These are phyloP conservation scores for Cylloceria caligata DNA, from an alignment of 2,888 invertebrate species.

Conservation along the genomic window DNA sequence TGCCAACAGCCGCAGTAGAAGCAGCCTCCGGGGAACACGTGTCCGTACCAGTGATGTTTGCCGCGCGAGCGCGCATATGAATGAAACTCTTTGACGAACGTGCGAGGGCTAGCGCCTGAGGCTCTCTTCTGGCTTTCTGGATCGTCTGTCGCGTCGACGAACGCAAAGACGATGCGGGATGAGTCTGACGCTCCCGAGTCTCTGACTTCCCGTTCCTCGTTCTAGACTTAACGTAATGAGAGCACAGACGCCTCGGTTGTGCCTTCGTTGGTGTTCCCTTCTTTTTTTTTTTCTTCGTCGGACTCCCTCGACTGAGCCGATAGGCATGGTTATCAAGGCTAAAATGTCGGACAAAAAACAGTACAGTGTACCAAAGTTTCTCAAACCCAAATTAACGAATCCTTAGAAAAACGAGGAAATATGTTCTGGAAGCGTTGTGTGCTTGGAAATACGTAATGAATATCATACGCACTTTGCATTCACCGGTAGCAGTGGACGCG, in stretches of 20 bases:
- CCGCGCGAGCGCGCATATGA: slow-evolving; percentile 74
- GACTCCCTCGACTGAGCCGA: slow-evolving; percentile 19
- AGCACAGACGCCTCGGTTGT: slow-evolving; percentile 54
- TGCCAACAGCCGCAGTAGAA: slow-evolving; percentile 59
- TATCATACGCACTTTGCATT: slow-evolving; percentile 60
- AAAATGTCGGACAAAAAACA: slow-evolving; percentile 28
- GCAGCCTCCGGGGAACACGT: slow-evolving; percentile 74
- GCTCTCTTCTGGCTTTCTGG: slow-evolving; percentile 18
- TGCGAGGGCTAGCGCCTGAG: slow-evolving; percentile 29
- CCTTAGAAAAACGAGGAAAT: slow-evolving; percentile 36
- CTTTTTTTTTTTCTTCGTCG: slow-evolving; percentile 27
- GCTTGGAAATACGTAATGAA: slow-evolving; percentile 63
- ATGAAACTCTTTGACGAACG: slow-evolving; percentile 73
- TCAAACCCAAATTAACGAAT: slow-evolving; percentile 50
- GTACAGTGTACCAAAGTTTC: slow-evolving; percentile 17
- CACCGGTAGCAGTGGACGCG: slow-evolving; percentile 42
- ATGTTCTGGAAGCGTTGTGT: slow-evolving; percentile 27
- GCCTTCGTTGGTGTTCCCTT: slow-evolving; percentile 63
- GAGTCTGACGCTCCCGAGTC: neutral
- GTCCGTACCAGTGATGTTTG: slow-evolving; percentile 79
- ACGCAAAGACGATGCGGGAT: slow-evolving; percentile 1
- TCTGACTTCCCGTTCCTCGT: slow-evolving; percentile 63
- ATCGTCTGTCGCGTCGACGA: slow-evolving; percentile 46
- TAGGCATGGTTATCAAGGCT: slow-evolving; percentile 47
- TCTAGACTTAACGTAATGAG: slow-evolving; percentile 51